A percentile compares a stretch with the other conserved stretches of the same genome.
These are phyloP conservation scores for Coregonus sp. DNA, from an alignment of 2,797 vertebrate genomes.

Conservation along the genomic window DNA sequence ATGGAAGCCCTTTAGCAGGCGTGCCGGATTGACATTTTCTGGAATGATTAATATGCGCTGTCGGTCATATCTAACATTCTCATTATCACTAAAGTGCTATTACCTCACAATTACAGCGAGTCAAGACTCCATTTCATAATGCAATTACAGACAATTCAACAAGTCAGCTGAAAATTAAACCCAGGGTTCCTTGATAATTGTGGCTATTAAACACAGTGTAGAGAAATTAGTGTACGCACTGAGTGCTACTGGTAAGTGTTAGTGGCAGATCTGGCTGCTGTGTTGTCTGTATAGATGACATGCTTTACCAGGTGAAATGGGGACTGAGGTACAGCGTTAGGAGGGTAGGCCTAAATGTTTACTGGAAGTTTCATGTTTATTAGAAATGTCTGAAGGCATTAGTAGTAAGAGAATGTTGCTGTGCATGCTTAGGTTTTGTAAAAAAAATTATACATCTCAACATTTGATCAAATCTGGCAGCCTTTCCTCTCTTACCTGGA, in stretches of 20 bases:
- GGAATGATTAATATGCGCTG: conserved; percentile 50
- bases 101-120: conserved; percentile 26
- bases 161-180: conserved; percentile 18
- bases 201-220: conserved; percentile 15
- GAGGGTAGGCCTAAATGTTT: too few relatives aligned
- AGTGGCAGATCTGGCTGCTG: too few relatives aligned
- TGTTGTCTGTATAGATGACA: too few relatives aligned
- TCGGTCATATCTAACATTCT: conserved; percentile 30
- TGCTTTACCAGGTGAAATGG: too few relatives aligned
- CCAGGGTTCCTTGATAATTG: conserved; percentile 19
- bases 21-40: conserved; percentile 43
- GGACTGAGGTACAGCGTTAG: too few relatives aligned
- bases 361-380: too few relatives aligned
- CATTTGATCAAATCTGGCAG: too few relatives aligned
- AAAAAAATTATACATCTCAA: too few relatives aligned
- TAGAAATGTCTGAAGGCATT: too few relatives aligned
- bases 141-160: conserved; percentile 26
- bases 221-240: background rate
- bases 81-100: conserved; percentile 41
- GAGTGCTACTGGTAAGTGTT: background rate
- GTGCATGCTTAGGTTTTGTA: background rate
- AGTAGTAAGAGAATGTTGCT: too few relatives aligned
- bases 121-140: conserved; percentile 42
- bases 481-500: too few relatives aligned
- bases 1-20: conserved; percentile 33